Evolutionary conservation across 2,797 vertebrate species (phyloP).

Genomic region (Acestrorhynchus altus): DNA sequence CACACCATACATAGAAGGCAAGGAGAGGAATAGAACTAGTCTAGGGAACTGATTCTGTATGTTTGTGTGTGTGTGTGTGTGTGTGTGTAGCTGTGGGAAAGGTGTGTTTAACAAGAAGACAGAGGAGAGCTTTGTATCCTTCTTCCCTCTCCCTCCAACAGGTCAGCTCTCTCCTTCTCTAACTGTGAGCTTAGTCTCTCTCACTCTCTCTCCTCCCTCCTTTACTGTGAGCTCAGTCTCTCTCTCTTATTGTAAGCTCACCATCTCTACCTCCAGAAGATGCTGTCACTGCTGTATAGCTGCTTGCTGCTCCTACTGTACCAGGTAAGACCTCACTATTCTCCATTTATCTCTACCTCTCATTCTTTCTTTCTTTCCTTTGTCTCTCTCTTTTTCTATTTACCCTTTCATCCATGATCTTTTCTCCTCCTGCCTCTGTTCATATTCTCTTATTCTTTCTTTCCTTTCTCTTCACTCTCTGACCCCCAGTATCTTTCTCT

Average conservation of each 20-base stretch:
- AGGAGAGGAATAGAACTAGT: background rate
- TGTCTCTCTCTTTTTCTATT: background rate
- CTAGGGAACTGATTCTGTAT: background rate
- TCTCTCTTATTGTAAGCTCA: background rate
- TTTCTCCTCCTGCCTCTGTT: no score
- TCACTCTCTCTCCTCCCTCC: background rate
- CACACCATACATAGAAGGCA: no score
- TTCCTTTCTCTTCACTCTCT: background rate
- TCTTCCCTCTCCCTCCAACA: background rate
- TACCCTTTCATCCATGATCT: no score
- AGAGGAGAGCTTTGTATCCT: constrained; percentile 26
- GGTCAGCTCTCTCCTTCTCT: background rate
- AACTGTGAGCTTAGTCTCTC: background rate
- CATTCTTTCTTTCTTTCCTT: background rate
- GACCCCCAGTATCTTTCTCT: background rate
- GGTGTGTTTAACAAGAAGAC: constrained; percentile 6
- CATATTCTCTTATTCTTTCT: no score
- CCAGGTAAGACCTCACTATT: constrained; percentile 3
- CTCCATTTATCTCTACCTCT: background rate
- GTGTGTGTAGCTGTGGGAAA: constrained; percentile 4
- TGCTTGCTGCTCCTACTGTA: background rate
- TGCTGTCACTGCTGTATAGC: background rate
- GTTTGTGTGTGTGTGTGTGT: no score
- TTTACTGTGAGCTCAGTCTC: background rate
- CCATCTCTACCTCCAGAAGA: background rate